Evolutionary conservation across 2,888 invertebrate genomes (phyloP).

Genomic region (Megamerina dolium): DNA sequence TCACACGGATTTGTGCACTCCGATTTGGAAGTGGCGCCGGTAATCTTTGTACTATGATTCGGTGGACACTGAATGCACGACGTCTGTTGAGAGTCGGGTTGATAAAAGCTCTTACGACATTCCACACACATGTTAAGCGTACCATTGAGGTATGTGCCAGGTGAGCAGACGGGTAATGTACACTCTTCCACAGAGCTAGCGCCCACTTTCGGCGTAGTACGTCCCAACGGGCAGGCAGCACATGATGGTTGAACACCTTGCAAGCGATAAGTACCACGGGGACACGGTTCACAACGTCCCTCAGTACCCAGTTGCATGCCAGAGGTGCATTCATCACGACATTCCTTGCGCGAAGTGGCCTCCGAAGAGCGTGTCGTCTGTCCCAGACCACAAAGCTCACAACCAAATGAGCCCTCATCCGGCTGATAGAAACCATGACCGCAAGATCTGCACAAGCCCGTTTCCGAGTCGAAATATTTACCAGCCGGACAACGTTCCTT

Average conservation of each 20-base stretch:
- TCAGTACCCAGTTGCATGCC: constrained; percentile 80
- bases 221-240: constrained; percentile 77
- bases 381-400: constrained; percentile 80
- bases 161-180: constrained; percentile 79
- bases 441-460: constrained; percentile 83
- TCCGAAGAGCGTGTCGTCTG: constrained; percentile 88
- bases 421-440: constrained; percentile 93
- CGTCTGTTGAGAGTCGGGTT: constrained; percentile 82
- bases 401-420: constrained; percentile 83
- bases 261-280: constrained; percentile 77
- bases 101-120: constrained; percentile 87
- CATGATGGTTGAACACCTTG: constrained; percentile 87
- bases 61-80: constrained; percentile 81
- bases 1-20: constrained; percentile 91
- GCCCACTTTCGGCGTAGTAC: constrained; percentile 82
- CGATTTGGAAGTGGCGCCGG: constrained; percentile 69
- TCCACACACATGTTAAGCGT: constrained; percentile 79
- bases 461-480: constrained; percentile 85
- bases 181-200: constrained; percentile 84
- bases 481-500: constrained; percentile 92
- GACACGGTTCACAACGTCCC: constrained; percentile 89
- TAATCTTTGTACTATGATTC: constrained; percentile 80
- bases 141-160: constrained; percentile 79
- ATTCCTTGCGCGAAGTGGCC: constrained; percentile 80
- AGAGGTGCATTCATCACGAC: constrained; percentile 75